Base-by-base conservation (phyloP, 2,113 vertebrate species). In the Guaruba guarouba region DNA sequence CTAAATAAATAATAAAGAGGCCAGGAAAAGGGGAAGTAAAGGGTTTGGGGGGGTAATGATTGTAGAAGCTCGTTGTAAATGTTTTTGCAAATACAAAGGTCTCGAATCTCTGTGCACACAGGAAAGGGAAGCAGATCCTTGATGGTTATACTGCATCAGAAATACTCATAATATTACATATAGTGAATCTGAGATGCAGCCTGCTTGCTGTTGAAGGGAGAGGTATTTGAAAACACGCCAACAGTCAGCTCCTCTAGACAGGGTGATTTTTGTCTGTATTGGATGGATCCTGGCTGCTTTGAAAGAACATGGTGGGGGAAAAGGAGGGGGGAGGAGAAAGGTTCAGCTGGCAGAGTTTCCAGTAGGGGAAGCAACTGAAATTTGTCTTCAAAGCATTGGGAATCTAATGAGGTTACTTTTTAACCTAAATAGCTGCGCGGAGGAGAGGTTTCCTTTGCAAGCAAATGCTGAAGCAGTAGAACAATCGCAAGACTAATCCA, bases 1-100 rank as follows among this genome's bases (percentile, higher is more conserved):
- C 96, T 97, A 97, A 97, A 97, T 97, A 98, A 98, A 98, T 98
- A 98, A 97, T 95, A 97, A 97, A 93, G 94, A 96, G 92, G 95
- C 95, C 93, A 95, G 97, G 96, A 95, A 96, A 75, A 96, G 92
- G 93, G 92, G 94, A 96, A 92, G 88, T 94, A 91, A 96, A 91
- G 82, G 70, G 79, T 82, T 94, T 92, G 28, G 86, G 89, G 52
- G 86, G 81, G 90, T 85, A 90, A 86, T 86, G 83, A 75, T 86
- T 95, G 73, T 81, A 43, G 89, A 93, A 91, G 54, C 83, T 96
- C 13, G 0, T 91, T 92, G 83, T 69, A 90, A 96, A 91, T 62
- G 74, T 78, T 91, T 93, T 76, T 81, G 77, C 64, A 85, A 46
- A 95, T 92, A 78, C 81, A 92, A 49, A 95, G 81, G 74, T 74